Evolutionary conservation across 2,888 invertebrate genomes (phyloP).

Genomic region (Auanema freiburgensis): DNA sequence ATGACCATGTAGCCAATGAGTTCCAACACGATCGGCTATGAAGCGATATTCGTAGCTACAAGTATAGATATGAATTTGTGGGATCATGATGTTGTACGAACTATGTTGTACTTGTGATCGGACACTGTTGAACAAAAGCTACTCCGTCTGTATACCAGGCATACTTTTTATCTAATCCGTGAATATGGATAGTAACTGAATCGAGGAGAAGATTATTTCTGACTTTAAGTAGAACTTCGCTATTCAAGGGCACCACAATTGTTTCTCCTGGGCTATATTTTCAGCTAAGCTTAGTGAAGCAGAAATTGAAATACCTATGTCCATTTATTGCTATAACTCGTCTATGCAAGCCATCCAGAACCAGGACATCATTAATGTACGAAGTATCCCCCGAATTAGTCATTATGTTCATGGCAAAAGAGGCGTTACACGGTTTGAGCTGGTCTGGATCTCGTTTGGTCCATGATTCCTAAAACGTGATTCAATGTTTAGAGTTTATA

Average conservation of each 20-base stretch:
- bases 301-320: slow-evolving; percentile 29
- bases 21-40: slow-evolving; percentile 58
- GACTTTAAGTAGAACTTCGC: slow-evolving; percentile 55
- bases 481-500: not conserved
- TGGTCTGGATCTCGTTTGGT: slow-evolving; percentile 42
- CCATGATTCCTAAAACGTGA: slow-evolving; percentile 34
- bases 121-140: slow-evolving; percentile 59
- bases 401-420: slow-evolving; percentile 17
- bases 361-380: slow-evolving; percentile 38
- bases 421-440: slow-evolving; percentile 23
- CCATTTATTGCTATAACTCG: slow-evolving; percentile 51
- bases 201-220: slow-evolving; percentile 49
- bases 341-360: slow-evolving; percentile 45
- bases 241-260: slow-evolving; percentile 55
- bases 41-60: slow-evolving; percentile 56
- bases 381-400: slow-evolving; percentile 23
- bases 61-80: no score
- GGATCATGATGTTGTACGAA: no score
- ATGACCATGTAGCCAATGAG: slow-evolving; percentile 58
- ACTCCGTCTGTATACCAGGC: slow-evolving; percentile 60
- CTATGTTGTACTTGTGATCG: slow-evolving; percentile 48
- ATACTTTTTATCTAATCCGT: slow-evolving; percentile 56
- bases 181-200: slow-evolving; percentile 54
- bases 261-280: slow-evolving; percentile 53
- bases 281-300: slow-evolving; percentile 4